Base-by-base conservation (phyloP, 2,113 vertebrate species). In the Corythornis vintsioides region DNA sequence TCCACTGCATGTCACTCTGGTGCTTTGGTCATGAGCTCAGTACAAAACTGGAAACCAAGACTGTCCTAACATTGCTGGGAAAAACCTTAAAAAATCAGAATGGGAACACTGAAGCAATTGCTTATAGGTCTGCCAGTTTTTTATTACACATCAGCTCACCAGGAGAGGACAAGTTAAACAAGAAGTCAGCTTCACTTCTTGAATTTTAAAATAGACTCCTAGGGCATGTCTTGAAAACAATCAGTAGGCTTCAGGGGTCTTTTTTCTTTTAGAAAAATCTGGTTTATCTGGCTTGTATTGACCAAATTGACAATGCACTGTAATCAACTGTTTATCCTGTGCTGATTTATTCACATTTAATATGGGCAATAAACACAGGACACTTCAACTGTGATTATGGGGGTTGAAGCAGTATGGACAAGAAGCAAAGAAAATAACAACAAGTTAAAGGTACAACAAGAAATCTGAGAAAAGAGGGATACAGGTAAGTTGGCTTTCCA, bases 191-290 rank as follows among this genome's bases (percentile, higher is more conserved):
- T 63, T 86, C 60, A 81, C 8, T 75, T 25, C 28, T 52, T 70
- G 71, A 90, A 84, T 88, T 91, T 94, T 83, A 86, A 90, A 92
- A 83, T 8, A 69, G 69, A 65, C 35, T 83, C 26, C 53, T 45
- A 83, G 35, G 33, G 19, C 18, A 40, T 9, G 16, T 22, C 40
- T 72, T 57, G 43, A 79, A 83, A 91, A 87, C 89, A 77, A 45
- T 4, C 66, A 35, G 53, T 47, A 61, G 47, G 59, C 29, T 77
- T 78, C 35, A 67, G 29, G 28, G 11, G 20, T 60, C 38, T 38
- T 38, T 38, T 38, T 66, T 55, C 28, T 89, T 87, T 42, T 33
- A 47, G 33, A 73, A 95, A 89, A 86, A 33, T 25, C 38, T 43
- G 55, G 2, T 65, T 87, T 65, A 67, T 28, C n/a, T 60, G 13